These are phyloP conservation scores for Osmerus mordax DNA, from an alignment of 2,113 vertebrate genomes.

Conservation along the genomic window DNA sequence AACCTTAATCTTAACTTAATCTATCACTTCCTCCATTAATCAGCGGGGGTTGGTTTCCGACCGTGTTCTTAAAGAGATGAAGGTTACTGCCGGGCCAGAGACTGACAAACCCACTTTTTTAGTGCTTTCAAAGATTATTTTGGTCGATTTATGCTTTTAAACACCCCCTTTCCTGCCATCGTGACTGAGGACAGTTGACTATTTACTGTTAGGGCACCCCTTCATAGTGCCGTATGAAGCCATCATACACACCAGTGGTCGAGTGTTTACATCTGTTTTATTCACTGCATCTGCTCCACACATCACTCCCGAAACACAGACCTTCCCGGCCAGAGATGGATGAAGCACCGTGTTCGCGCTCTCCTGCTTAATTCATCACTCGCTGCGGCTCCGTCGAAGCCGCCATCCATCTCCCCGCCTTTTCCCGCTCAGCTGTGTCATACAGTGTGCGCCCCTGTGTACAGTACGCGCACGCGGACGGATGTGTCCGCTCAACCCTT, in stretches of 20 bases:
- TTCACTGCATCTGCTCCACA: not conserved
- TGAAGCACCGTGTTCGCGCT: not conserved
- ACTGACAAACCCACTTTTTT: too few species aligned
- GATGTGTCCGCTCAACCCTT: not conserved
- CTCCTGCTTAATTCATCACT: not conserved
- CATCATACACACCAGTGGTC: not conserved
- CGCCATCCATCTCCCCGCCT: not conserved
- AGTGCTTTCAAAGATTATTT: too few species aligned
- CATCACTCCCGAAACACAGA: not conserved
- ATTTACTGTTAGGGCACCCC: not conserved
- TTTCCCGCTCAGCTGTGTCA: not conserved
- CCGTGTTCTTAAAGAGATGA: too few species aligned
- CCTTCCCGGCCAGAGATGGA: not conserved
- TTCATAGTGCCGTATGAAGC: not conserved
- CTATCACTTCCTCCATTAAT: not conserved
- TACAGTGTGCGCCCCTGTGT: too few species aligned
- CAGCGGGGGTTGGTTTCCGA: not conserved
- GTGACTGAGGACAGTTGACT: not conserved
- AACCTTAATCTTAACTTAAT: conserved; percentile 4
- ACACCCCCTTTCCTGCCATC: too few species aligned
- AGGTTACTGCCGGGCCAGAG: too few species aligned
- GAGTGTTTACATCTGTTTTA: not conserved
- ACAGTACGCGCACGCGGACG: not conserved
- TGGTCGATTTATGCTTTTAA: too few species aligned
- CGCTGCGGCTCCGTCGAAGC: not conserved